Base-by-base conservation (phyloP, 1,140 invertebrate species). In the Heliconius himera region DNA sequence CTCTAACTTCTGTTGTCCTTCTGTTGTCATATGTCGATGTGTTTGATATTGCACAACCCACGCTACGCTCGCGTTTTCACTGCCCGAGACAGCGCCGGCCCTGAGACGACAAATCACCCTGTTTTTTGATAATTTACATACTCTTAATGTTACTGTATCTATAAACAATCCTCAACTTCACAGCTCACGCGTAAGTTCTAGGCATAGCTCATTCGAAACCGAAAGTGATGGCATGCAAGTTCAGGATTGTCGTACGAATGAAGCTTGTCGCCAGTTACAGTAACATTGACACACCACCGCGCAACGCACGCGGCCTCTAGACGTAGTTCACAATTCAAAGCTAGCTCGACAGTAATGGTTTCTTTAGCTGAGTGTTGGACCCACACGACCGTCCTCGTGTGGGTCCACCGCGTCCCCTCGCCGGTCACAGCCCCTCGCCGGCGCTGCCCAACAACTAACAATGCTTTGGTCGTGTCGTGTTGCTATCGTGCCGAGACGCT, bases 401-500 rank as follows among this genome's bases (percentile, higher is more conserved):
- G 79, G 73, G 73, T 78, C 81, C 82, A 74, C 60, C 36, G 70
- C 71, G 82, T 83, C 77, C 81, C 81, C 72, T 82, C 83, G 87
- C 87, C 85, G 85, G 87, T 88, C 87, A 84, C 87, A 85, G 85
- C 80, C 85, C 78, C 79, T 83, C 79, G 86, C 84, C 87, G 87
- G 87, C 85, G 87, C 84, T 83, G 85, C 81, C 81, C 82, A 80
- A 74, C 79, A 76, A 73, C 79, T 77, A 76, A 82, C 76, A 79
- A 81, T 82, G 87, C 87, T 88, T 88, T 87, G 79, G 78, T 82
- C 82, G 84, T 86, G 77, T 84, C 77, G 77, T 87, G 79, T 84
- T 79, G 78, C 77, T 70, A 70, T 60, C 78, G 78, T 78, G 76
- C 79, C 56, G 77, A 81, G 81, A 82, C 85, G 86, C 85, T 84